Evolutionary conservation across 2,113 vertebrate genomes (phyloP).

Genomic region (Eulacestoma nigropectus): DNA sequence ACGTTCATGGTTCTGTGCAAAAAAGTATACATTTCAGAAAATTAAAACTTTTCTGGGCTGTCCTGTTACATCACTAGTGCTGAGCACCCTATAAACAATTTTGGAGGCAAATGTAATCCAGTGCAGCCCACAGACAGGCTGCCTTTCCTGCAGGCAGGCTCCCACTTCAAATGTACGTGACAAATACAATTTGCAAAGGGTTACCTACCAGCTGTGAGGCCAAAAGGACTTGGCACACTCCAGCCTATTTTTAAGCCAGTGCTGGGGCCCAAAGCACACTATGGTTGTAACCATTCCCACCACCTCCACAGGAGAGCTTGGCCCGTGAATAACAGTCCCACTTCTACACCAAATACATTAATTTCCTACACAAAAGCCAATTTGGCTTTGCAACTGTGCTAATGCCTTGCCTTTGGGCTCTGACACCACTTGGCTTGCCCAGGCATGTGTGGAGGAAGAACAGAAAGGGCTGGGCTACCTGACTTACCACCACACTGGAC

Average conservation of each 20-base stretch:
- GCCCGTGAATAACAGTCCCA: fast-evolving
- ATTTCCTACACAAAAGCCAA: neutral
- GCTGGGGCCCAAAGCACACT: neutral
- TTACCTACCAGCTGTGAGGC: neutral
- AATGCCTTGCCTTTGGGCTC: neutral
- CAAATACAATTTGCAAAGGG: neutral
- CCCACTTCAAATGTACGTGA: neutral
- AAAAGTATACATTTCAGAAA: neutral
- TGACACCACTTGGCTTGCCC: neutral
- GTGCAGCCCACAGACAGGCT: neutral
- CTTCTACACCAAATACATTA: neutral
- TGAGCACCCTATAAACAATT: neutral
- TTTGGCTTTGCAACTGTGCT: neutral
- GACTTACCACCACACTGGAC: neutral
- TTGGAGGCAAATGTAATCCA: neutral
- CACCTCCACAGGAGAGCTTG: neutral
- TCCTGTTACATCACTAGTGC: neutral
- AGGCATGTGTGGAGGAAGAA: neutral
- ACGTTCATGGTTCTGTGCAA: neutral
- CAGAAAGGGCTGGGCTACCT: neutral
- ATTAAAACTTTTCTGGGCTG: neutral
- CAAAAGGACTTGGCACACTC: fast-evolving
- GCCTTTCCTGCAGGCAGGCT: neutral
- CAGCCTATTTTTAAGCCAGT: neutral
- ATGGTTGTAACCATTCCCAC: neutral